phyloP scores from a whole-genome alignment of 2,888 invertebrate genomes.

The Eurytoma californica region DNA sequence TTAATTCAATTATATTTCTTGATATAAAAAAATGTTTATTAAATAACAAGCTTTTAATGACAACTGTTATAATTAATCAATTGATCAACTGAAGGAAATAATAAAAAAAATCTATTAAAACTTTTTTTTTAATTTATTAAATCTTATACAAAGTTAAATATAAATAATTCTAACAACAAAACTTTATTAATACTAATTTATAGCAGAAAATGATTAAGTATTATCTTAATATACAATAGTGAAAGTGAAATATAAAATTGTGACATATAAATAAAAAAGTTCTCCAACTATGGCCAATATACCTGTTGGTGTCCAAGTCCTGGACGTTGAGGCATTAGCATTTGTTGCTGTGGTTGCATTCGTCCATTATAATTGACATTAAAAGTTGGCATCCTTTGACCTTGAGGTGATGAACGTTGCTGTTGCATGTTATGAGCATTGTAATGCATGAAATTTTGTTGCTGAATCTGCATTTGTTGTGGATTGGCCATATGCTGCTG shows the following conservation, averaged over 20 bases:
- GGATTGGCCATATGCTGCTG: slow-evolving; percentile 70
- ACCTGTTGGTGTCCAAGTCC: slow-evolving; percentile 69
- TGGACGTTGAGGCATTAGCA: slow-evolving; percentile 69
- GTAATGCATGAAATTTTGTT: slow-evolving; percentile 75
- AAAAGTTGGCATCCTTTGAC: slow-evolving; percentile 54
- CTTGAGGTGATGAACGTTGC: slow-evolving; percentile 70
- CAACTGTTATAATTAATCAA: not conserved
- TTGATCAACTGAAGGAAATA: slow-evolving; percentile 15
- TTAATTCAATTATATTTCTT: not conserved
- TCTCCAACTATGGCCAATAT: slow-evolving; percentile 46
- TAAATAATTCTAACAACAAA: not conserved
- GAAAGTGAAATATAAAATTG: not conserved
- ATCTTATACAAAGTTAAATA: slow-evolving; percentile 30
- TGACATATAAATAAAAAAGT: not conserved
- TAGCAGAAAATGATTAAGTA: not conserved
- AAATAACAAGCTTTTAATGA: not conserved
- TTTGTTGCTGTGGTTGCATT: slow-evolving; percentile 61
- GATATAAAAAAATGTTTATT: not conserved
- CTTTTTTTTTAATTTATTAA: slow-evolving; percentile 34
- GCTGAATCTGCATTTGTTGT: slow-evolving; percentile 68
- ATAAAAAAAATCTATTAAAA: slow-evolving; percentile 32
- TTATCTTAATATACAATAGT: not conserved
- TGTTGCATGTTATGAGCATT: slow-evolving; percentile 69
- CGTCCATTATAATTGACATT: slow-evolving; percentile 70
- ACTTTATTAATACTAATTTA: too few relatives aligned